Conservation (phyloP, 2,113 vertebrate species). For the Acanthochromis polyacanthus region DNA sequence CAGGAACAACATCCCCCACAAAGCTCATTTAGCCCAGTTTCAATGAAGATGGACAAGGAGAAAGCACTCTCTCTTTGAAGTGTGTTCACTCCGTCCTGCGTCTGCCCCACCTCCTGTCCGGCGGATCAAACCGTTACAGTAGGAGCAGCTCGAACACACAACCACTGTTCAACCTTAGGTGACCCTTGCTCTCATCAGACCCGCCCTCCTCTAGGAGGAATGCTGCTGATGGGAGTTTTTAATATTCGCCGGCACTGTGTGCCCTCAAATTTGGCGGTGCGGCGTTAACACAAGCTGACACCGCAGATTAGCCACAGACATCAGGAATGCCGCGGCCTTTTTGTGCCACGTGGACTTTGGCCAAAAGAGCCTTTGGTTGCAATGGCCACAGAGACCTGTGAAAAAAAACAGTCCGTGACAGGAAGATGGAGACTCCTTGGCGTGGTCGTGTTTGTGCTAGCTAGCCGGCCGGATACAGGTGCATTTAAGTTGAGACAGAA, state of each 20-base stretch:
- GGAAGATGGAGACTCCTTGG: conserved; percentile 35
- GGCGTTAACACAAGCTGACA: conserved; percentile 99
- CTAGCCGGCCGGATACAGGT: not conserved
- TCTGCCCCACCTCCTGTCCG: conserved; percentile 68
- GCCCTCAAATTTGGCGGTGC: conserved; percentile 96
- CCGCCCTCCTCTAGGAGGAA: conserved; percentile 91
- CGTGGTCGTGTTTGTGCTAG: conserved; percentile 8
- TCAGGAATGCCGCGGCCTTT: conserved; percentile 96
- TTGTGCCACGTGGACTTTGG: conserved; percentile 96
- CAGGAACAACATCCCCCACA: conserved; percentile 69
- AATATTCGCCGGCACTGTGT: conserved; percentile 95
- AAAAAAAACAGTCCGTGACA: conserved; percentile 85
- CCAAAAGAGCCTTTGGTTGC: conserved; percentile 92
- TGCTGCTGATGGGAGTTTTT: conserved; percentile 96
- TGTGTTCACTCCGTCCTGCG: conserved; percentile 64
- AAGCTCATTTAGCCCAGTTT: conserved; percentile 72
- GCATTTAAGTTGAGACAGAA: no score
- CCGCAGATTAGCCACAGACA: conserved; percentile 99
- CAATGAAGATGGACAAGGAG: conserved; percentile 77
- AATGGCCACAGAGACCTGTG: conserved; percentile 90
- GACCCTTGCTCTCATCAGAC: conserved; percentile 75
- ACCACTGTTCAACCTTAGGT: conserved; percentile 78
- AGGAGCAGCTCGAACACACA: conserved; percentile 74
- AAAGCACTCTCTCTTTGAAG: conserved; percentile 73
- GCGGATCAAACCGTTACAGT: conserved; percentile 75